Percentiles rank a stretch among this genome's conserved stretches.
Evolutionary conservation across 2,113 vertebrate genomes (phyloP).

Genomic region (Indri indri): DNA sequence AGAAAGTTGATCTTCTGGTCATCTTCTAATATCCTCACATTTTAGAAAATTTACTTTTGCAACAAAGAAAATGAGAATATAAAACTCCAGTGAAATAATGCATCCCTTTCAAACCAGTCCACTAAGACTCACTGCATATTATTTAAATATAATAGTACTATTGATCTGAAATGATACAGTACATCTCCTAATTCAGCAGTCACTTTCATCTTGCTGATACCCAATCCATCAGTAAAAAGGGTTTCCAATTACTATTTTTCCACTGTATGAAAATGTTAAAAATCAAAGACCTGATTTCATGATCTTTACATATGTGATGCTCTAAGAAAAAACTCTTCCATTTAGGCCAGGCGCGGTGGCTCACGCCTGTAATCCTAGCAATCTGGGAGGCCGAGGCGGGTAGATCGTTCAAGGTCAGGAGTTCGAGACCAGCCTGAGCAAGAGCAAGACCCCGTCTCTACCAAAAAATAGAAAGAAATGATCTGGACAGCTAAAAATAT

Average conservation of each 20-base stretch:
- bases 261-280: slow-evolving; percentile 3
- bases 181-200: background rate
- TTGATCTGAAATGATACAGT: background rate
- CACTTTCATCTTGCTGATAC: background rate
- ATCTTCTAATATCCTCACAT: background rate
- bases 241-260: background rate
- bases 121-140: background rate
- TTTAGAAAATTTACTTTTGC: slow-evolving; percentile 35
- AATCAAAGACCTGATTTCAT: slow-evolving; percentile 11
- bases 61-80: slow-evolving; percentile 3
- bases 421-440: too few species aligned
- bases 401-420: too few species aligned
- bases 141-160: background rate
- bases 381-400: too few species aligned
- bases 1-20: background rate
- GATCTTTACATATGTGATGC: background rate
- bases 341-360: too few species aligned
- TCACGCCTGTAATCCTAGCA: too few species aligned
- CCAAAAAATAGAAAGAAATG: too few species aligned
- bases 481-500: too few species aligned
- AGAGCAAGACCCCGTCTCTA: too few species aligned
- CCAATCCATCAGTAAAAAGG: background rate
- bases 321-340: background rate
- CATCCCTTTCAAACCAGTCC: background rate
- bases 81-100: slow-evolving; percentile 23